phyloP scores from a whole-genome alignment of 1,140 invertebrate species.

The Camponotus floridanus region DNA sequence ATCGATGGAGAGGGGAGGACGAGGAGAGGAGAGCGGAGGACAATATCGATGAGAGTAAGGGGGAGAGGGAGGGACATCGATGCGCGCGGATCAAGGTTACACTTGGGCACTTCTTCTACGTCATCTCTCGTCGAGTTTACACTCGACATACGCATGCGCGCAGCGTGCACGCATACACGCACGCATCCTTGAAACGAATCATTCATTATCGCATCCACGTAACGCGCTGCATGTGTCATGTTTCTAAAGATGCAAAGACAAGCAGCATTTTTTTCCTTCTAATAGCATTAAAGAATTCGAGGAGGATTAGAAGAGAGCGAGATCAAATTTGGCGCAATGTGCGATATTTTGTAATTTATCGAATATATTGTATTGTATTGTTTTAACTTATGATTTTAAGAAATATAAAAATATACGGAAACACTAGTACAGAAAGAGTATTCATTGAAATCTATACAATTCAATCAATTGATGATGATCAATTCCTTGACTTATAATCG shows the following conservation, averaged over 20 bases:
- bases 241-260: not conserved
- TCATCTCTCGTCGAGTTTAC: constrained; percentile 72
- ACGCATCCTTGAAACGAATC: constrained; percentile 62
- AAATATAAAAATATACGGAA: no score
- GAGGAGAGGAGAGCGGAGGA: constrained; percentile 21
- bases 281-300: not conserved
- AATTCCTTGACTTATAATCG: not conserved
- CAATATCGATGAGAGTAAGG: constrained; percentile 33
- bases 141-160: constrained; percentile 30
- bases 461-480: no score
- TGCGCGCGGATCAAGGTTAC: constrained; percentile 83
- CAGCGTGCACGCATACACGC: constrained; percentile 57
- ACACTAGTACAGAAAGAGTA: no score
- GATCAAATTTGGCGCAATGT: not conserved
- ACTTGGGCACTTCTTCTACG: constrained; percentile 74
- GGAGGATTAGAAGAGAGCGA: not conserved
- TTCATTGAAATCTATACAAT: not conserved
- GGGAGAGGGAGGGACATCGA: constrained; percentile 71
- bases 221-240: constrained; percentile 6
- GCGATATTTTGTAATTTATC: not conserved
- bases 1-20: not conserved
- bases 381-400: no score
- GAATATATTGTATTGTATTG: not conserved
- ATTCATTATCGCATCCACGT: constrained; percentile 65
- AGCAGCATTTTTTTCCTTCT: not conserved